phyloP scores from a whole-genome alignment of 2,113 vertebrate species.

The Rhombomys opimus region DNA sequence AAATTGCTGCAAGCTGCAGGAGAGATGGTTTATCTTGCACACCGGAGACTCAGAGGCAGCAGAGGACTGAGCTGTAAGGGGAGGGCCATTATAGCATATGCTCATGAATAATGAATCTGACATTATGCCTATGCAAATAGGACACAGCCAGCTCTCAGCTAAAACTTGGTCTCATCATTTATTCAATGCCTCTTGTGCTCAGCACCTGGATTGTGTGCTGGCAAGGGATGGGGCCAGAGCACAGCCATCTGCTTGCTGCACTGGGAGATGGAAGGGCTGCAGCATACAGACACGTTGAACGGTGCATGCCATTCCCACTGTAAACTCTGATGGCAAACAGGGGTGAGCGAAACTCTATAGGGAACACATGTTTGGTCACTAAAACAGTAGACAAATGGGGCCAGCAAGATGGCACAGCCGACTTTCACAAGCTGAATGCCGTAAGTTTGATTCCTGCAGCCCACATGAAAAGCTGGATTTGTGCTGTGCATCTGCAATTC shows the following conservation, averaged over 20 bases:
- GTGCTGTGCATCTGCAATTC: neutral
- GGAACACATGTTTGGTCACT: neutral
- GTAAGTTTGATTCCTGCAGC: neutral
- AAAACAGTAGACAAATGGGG: neutral
- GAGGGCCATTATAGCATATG: slow-evolving; percentile 75
- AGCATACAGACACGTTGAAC: neutral
- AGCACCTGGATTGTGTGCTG: slow-evolving; percentile 49
- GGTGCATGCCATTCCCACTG: neutral
- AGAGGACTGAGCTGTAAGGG: slow-evolving; percentile 50
- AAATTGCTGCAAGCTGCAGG: slow-evolving; percentile 80
- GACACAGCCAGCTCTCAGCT: slow-evolving; percentile 75
- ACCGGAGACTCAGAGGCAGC: slow-evolving; percentile 60
- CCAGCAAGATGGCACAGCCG: neutral
- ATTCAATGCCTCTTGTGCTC: slow-evolving; percentile 75
- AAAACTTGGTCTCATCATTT: slow-evolving; percentile 77
- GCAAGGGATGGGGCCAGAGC: slow-evolving; percentile 44
- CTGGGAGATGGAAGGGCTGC: slow-evolving; percentile 45
- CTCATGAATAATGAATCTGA: slow-evolving; percentile 85
- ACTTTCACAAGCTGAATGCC: no score
- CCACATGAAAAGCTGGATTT: neutral
- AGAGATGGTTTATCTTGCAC: slow-evolving; percentile 71
- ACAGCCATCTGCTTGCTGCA: slow-evolving; percentile 67
- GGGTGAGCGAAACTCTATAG: slow-evolving; percentile 51
- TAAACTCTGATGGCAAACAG: slow-evolving; percentile 27
- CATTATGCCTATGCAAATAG: slow-evolving; percentile 78